Base-by-base conservation (phyloP, 2,113 vertebrate species). In the Drymodes brunneopygia region DNA sequence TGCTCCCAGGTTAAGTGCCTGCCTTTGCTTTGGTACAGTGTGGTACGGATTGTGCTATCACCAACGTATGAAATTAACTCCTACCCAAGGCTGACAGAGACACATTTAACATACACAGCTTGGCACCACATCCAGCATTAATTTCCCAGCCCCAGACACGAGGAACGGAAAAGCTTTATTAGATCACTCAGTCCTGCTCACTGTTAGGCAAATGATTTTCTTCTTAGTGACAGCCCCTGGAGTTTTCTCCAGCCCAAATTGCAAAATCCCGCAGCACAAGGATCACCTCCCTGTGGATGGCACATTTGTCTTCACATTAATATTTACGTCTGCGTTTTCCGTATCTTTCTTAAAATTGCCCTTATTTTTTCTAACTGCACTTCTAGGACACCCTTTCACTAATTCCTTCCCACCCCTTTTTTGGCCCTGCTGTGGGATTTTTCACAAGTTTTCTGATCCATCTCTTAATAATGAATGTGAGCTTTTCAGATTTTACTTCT, bases 1-100 rank as follows among this genome's bases (percentile, higher is more conserved):
- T 65, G 77, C 86, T 96, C 93, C 90, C 94, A 96, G 94, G 94
- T 96, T 95, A 95, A 95, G 82, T 65, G 93, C 80, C 92, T 94
- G 88, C 88, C 67, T 94, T 90, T 60, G n/a, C 4, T 92, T 71
- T 71, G 86, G 90, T 95, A 84, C 88, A 53, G 79, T 36, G 69
- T 81, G 82, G 88, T 90, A 81, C 1, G 7, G 95, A 65, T 17
- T 92, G 94, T 48, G 69, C 77, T 71, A 90, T 69, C 90, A 90
- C 50, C 93, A 94, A 58, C 92, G 47, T 14, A 81, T 16, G 25
- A 57, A 97, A 96, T 96, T 94, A 92, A 86, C 85, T 88, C 69
- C 92, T 75, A 17, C 86, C 72, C 80, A 31, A 20, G 1, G 15
- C 90, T 97, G 95, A 95, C 86, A 94, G 88, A 90, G 90, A 96